Base-by-base conservation (phyloP, 92 coral and sea anemone species). In the Hydrozoanthus gracilis region DNA sequence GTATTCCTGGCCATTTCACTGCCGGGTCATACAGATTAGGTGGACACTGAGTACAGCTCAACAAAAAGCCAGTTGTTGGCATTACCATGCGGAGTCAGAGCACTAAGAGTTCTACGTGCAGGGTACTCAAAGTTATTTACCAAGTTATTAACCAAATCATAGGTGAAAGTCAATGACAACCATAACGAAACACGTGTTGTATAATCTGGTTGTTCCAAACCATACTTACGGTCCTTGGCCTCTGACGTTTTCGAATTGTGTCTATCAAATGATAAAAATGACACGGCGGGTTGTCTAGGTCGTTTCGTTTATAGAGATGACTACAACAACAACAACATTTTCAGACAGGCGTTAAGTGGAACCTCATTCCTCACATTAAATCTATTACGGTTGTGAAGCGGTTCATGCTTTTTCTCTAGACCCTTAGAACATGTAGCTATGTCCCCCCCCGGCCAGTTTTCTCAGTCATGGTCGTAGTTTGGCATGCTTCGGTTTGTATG, bases 111-210 rank as follows among this genome's bases (percentile, higher is more conserved):
- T 49, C 56, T n/a, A 48, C 55, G 5, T 13, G 14, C 45, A 50
- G 61, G 15, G 79, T 14, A 75, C 45, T 49, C 61, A 75, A 50
- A 75, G 79, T 62, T 51, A 75, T 49, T 75, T 75, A 75, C 51
- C n/a, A 75, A 14, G 47, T 75, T 75, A 51, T 49, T 51, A 75
- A 61, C 48, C 74, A 69, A 69, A 45, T 58, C 66, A 66, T 16
- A 76, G 82, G 67, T 54, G 45, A 76, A 76, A 76, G 67, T 76
- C 49, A 76, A 49, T 20, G 82, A 52, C 66, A 76, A 52, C 12
- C n/a, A 52, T 8, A 52, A 76, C 66, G 82, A 64, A 10, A 76
- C 82, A 27, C 66, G 49, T 51, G 27, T 76, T 52, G 82, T 76
- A 76, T 55, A 6, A 44, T 20, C 49, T 20, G 82, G 66, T 71